Percentiles rank a stretch among this genome's conserved stretches.
These are phyloP conservation scores for Craterocephalus amniculus DNA, from an alignment of 2,797 vertebrate genomes.

Conservation along the genomic window DNA sequence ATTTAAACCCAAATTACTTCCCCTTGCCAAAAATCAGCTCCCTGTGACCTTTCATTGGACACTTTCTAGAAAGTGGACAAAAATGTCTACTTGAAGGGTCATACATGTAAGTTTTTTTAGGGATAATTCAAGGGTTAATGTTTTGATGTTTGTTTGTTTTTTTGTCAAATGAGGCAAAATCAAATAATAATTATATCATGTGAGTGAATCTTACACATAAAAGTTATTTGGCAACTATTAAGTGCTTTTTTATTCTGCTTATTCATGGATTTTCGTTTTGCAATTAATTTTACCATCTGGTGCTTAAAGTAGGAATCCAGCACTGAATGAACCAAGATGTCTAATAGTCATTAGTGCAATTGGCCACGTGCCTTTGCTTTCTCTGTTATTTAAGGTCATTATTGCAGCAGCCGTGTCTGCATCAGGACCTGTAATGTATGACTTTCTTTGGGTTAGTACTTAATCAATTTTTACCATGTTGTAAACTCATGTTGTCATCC, in stretches of 20 bases:
- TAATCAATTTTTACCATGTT: neutral
- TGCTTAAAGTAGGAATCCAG: conserved; percentile 13
- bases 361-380: neutral
- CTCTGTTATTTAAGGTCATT: neutral
- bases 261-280: neutral
- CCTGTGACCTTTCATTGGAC: no score
- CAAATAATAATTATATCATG: conserved; percentile 12
- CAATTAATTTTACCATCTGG: conserved; percentile 23
- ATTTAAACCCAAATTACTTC: no score
- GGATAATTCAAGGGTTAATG: no score
- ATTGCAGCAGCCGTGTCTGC: neutral
- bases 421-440: neutral
- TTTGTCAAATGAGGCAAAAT: conserved; percentile 19
- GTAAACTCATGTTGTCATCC: neutral
- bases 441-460: neutral
- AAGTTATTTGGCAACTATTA: conserved; percentile 10
- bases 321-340: conserved; percentile 6
- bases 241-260: neutral
- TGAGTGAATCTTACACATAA: neutral
- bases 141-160: conserved; percentile 11
- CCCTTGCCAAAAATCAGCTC: no score
- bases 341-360: neutral
- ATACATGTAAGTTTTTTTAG: no score
- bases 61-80: no score
- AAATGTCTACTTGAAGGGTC: no score